A percentile compares a stretch with the other conserved stretches of the same genome.
Conservation (phyloP, 2,888 invertebrate species). For the Sericinus montela region DNA sequence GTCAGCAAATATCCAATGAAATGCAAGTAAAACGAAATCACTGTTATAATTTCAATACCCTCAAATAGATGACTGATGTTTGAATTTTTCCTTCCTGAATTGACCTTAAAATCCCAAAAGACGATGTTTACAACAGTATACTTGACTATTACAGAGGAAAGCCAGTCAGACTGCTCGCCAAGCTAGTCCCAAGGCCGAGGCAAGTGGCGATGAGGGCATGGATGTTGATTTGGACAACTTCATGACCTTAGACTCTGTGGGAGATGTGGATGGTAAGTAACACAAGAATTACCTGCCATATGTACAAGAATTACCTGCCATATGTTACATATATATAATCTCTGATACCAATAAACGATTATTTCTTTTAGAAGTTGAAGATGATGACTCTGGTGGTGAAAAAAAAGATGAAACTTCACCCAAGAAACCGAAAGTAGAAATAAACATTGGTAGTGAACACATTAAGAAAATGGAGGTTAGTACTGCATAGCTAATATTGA, state of each 20-base stretch:
- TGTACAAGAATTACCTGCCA: neutral
- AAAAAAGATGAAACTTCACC: constrained; percentile 73
- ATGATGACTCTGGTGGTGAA: constrained; percentile 78
- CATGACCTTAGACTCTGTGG: constrained; percentile 93
- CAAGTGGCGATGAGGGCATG: constrained; percentile 84
- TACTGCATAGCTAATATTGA: neutral
- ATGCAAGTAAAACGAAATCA: too few relatives aligned
- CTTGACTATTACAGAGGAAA: constrained; percentile 43
- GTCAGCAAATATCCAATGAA: too few relatives aligned
- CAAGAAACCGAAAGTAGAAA: constrained; percentile 82
- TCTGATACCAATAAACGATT: too few relatives aligned
- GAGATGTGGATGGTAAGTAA: constrained; percentile 86
- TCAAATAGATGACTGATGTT: too few relatives aligned
- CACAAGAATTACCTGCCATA: neutral
- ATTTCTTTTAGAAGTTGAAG: constrained; percentile 69
- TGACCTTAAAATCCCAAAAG: too few relatives aligned
- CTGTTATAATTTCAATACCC: too few relatives aligned
- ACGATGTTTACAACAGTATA: constrained; percentile 9
- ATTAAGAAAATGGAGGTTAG: constrained; percentile 86
- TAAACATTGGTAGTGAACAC: constrained; percentile 87
- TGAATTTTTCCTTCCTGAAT: too few relatives aligned
- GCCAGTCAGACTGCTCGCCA: constrained; percentile 53
- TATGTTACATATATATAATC: too few relatives aligned
- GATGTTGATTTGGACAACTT: constrained; percentile 90
- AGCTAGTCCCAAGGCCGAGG: constrained; percentile 79